Evolutionary conservation across 2,797 vertebrate genomes (phyloP).

Genomic region (Notamacropus eugenii): DNA sequence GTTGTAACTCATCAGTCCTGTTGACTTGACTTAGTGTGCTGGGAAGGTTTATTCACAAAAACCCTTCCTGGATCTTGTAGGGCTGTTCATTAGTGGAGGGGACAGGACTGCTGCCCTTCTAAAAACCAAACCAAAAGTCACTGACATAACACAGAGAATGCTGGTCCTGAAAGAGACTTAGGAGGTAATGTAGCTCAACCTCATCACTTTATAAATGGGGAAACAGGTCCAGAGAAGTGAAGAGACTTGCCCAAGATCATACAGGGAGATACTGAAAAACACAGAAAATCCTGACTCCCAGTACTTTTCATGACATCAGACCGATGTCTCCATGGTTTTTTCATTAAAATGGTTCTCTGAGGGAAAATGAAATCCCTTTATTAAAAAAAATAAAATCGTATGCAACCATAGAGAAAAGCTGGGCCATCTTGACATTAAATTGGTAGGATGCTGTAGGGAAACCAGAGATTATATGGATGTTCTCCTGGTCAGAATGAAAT

Average conservation of each 20-base stretch:
- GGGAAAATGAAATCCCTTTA: conserved; percentile 17
- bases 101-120: conserved; percentile 36
- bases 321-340: neutral
- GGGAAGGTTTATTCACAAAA: conserved; percentile 28
- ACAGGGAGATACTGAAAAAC: neutral
- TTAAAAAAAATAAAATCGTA: neutral
- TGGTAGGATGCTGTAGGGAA: conserved; percentile 12
- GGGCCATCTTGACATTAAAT: conserved; percentile 1
- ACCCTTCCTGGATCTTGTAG: conserved; percentile 1
- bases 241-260: neutral
- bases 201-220: neutral
- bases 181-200: neutral
- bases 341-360: conserved; percentile 14
- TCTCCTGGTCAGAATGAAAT: conserved; percentile 17
- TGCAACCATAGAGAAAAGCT: conserved; percentile 12
- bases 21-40: neutral
- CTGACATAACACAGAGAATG: neutral
- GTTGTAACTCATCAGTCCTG: conserved; percentile 28
- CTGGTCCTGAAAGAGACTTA: neutral
- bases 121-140: conserved; percentile 22
- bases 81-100: conserved; percentile 28
- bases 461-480: neutral
- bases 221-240: neutral
- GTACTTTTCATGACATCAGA: neutral
- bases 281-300: neutral